Conservation (phyloP, 2,888 invertebrate genomes). For the Gymnocheta viridis region DNA sequence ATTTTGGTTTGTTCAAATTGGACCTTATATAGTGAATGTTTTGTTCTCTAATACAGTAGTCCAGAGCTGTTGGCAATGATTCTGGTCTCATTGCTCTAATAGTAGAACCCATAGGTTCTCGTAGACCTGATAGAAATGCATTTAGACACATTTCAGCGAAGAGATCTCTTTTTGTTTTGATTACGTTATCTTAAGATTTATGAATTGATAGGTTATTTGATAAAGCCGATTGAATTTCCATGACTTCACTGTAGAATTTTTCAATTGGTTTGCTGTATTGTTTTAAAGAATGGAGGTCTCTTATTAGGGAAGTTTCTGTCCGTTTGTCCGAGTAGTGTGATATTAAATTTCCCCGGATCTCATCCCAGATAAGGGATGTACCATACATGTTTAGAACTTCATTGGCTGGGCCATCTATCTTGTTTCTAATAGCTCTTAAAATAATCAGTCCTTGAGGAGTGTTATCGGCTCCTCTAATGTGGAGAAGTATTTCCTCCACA, state of each 20-base stretch:
- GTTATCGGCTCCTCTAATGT: conserved; percentile 21
- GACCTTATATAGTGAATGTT: conserved; percentile 58
- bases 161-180: conserved; percentile 26
- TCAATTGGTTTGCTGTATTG: too few relatives aligned
- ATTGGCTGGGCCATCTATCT: conserved; percentile 19
- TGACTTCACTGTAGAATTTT: conserved; percentile 39
- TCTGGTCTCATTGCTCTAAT: too few relatives aligned
- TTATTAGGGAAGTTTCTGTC: too few relatives aligned
- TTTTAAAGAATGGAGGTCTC: too few relatives aligned
- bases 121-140: conserved; percentile 68
- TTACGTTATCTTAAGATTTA: conserved; percentile 3
- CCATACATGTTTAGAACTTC: neutral
- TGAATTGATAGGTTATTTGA: conserved; percentile 23
- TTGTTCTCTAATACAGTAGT: conserved; percentile 69
- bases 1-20: conserved; percentile 15
- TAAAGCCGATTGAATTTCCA: conserved; percentile 30
- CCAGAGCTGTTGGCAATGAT: conserved; percentile 60
- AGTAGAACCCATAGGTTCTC: conserved; percentile 71
- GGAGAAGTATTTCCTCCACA: too few relatives aligned
- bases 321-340: conserved; percentile 66
- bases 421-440: neutral
- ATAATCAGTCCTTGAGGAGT: neutral
- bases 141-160: too few relatives aligned
- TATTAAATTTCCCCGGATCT: conserved; percentile 66
- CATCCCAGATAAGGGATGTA: conserved; percentile 25